Base-by-base conservation (phyloP, 2,888 invertebrate species). In the Imbricaverruca yamaguchii region DNA sequence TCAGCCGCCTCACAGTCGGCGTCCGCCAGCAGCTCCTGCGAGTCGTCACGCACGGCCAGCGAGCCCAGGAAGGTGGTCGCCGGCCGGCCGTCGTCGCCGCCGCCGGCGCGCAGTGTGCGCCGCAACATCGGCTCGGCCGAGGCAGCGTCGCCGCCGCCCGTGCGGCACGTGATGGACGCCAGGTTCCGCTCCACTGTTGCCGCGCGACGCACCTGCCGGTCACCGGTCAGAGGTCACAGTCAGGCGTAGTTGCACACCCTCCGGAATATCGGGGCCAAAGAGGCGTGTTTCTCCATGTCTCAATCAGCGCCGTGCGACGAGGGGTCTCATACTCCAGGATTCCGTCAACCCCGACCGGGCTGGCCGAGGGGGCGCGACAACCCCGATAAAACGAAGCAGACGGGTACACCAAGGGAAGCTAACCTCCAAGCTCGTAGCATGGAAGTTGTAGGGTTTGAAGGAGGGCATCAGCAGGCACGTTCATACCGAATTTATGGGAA, bases 1-100 rank as follows among this genome's bases (percentile, higher is more conserved):
- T 10, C 55, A 3, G 74, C 55, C 53, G 13, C 25, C 10, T 1
- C 18, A 13, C 53, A 9, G 21, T 21, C 53, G 55, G 15, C 53
- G 21, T 74, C 74, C 55, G 21, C 74, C 74, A 74, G 53, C 55
- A 74, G 74, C 53, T 74, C 74, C 53, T 55, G 74, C 53, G 53
- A 13, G 74, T 74, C 74, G 53, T 74, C 74, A 0, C 74, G 53
- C 10, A 18, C 11, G 7, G 53, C 9, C 21, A 74, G 74, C 55
- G 53, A 6, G 53, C 74, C 21, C 15, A 74, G 55, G 53, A 74
- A 74, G 74, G 74, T 21, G 21, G 74, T 21, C 0, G 23, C 15
- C 53, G 55, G 21, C 53, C 53, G 85, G 10, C 79, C 12, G 25
- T 25, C 79, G n/a, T 59, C 79, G 23, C 18, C 79, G 23, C 18